Evolutionary conservation across 2,888 invertebrate genomes (phyloP), one percentile per base, ranked within the genome.

Genomic region (Notodromas monacha): DNA sequence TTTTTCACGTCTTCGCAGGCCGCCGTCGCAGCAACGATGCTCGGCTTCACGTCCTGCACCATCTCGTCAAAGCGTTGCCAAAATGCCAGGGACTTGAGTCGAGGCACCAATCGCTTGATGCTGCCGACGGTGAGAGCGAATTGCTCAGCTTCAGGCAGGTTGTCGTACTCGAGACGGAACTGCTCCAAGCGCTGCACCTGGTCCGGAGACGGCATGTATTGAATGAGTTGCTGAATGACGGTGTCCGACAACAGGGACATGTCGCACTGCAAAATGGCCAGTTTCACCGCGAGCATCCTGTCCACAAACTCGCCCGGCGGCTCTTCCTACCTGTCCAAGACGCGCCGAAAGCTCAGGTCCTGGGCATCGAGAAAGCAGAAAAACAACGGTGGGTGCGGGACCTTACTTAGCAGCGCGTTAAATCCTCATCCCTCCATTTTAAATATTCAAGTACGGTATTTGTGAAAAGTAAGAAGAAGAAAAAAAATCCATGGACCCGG

Each of bases 1-100:
- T 63, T 63, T 40, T 68, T 72, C 2, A 84, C 66, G 50, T 89
- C 81, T 42, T 89, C 79, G 41, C 89, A 86, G 1, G 89, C 89
- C 1, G 79, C 79, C 2, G 81, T 81, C 0, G 76, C 79, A 1
- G 79, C 72, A 1, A 89, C 84, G 44, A 92, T 76, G 43, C 79
- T 77, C 61, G 79, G 79, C 52, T 77, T 79, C 15, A 74, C 61
- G 43, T 79, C 79, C 26, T 62, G 60, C 16, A 89, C 65, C 46
- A 73, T 60, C 49, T 92, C 92, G 0, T 61, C 54, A 43, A 79
- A 79, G 37, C 65, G 68, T 40, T 79, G 62, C 47, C 73, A 68
- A 49, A 92, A 89, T 40, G 73, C 68, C 32, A 92, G 57, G 34
- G 81, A 79, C 42, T 76, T 67, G 31, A 92, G 50, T 16, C 89